A percentile compares a stretch with the other conserved stretches of the same genome.
These are phyloP conservation scores for Cephus sareptanus DNA, from an alignment of 2,888 invertebrate genomes.

Conservation along the genomic window DNA sequence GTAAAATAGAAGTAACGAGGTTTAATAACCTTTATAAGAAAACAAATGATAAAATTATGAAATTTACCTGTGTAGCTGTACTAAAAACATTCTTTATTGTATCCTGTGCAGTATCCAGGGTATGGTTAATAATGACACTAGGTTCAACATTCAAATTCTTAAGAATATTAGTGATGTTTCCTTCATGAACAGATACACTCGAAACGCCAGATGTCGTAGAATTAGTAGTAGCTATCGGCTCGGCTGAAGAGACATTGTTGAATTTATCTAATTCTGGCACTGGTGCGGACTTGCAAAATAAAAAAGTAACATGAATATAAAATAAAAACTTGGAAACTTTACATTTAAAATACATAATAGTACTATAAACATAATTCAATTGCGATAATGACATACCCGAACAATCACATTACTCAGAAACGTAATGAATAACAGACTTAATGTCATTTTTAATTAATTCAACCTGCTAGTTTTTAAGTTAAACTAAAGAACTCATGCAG, in stretches of 20 bases:
- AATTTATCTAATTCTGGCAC: too few relatives aligned
- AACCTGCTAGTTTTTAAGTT: not conserved
- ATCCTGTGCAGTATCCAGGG: not conserved
- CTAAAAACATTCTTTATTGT: not conserved
- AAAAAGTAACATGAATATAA: too few relatives aligned
- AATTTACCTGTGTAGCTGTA: not conserved
- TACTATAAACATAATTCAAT: not conserved
- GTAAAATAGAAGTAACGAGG: too few relatives aligned
- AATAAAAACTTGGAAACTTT: too few relatives aligned
- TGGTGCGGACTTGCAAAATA: too few relatives aligned
- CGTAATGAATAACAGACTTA: not conserved
- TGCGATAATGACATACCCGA: not conserved
- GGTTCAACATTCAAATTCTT: not conserved
- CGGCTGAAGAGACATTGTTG: too few relatives aligned
- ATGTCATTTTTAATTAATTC: not conserved
- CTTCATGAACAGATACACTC: not conserved
- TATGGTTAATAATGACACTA: not conserved
- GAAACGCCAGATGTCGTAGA: not conserved
- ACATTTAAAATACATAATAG: too few relatives aligned
- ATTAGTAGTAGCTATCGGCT: not conserved
- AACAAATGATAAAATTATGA: not conserved
- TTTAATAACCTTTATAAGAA: not conserved
- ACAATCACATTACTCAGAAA: not conserved
- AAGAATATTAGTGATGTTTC: not conserved
- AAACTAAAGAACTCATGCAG: not conserved